Percentiles rank a stretch among this genome's conserved stretches.
phyloP scores from a whole-genome alignment of 2,888 invertebrate genomes.

The Orchesellides sinensis region DNA sequence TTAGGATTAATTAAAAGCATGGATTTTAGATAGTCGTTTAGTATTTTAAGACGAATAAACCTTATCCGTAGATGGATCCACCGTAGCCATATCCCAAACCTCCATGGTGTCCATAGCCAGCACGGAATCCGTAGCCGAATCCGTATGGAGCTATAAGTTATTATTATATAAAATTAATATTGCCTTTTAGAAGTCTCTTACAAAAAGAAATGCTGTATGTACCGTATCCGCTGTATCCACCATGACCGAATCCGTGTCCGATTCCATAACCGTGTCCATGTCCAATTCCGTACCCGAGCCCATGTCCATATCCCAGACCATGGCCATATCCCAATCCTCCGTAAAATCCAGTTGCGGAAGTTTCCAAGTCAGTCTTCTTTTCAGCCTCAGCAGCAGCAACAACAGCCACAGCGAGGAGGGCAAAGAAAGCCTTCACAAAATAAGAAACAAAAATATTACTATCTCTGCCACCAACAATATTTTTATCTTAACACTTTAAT shows the following conservation, averaged over 20 bases:
- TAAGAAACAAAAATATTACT: neutral
- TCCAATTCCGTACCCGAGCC: constrained; percentile 41
- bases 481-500: neutral
- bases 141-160: neutral
- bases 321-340: constrained; percentile 35
- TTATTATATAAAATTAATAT: too few relatives aligned
- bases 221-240: constrained; percentile 36
- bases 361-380: constrained; percentile 40
- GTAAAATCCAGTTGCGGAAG: constrained; percentile 42
- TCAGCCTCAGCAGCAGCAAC: constrained; percentile 29
- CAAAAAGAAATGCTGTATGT: too few relatives aligned
- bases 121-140: constrained; percentile 8
- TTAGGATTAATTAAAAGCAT: too few relatives aligned
- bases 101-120: constrained; percentile 34
- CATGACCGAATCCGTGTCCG: constrained; percentile 36
- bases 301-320: constrained; percentile 36
- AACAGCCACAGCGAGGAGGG: constrained; percentile 42
- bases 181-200: too few relatives aligned
- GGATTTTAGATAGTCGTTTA: neutral
- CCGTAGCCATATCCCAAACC: constrained; percentile 22
- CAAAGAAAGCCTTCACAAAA: constrained; percentile 42
- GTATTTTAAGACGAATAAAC: neutral
- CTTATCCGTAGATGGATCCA: constrained; percentile 30
- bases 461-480: neutral
- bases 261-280: constrained; percentile 18